Conservation (phyloP, 2,797 vertebrate genomes). For the Sebastes hubbsi region DNA sequence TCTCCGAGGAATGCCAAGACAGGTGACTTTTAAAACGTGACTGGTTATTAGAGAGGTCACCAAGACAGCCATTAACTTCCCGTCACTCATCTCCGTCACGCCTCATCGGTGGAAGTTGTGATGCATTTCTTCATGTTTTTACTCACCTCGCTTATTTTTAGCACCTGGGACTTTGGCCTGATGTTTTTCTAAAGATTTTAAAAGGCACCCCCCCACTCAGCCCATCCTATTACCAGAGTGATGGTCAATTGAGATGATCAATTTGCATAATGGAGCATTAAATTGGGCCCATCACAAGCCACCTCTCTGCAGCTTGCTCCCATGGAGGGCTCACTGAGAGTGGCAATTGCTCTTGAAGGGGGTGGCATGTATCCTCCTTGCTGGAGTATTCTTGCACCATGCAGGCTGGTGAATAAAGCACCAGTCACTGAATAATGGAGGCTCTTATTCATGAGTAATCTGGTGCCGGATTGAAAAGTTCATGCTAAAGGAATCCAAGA, state of each 20-base stretch:
- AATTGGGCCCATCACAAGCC: slow-evolving; percentile 82
- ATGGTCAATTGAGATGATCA: slow-evolving; percentile 89
- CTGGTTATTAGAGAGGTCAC: slow-evolving; percentile 59
- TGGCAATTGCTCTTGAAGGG: slow-evolving; percentile 76
- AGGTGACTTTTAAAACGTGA: slow-evolving; percentile 74
- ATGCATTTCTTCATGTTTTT: slow-evolving; percentile 70
- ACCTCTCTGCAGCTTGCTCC: slow-evolving; percentile 74
- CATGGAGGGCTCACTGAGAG: slow-evolving; percentile 68
- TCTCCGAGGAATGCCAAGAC: slow-evolving; percentile 32
- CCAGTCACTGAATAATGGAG: slow-evolving; percentile 66
- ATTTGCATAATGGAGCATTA: slow-evolving; percentile 90
- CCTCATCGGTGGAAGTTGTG: slow-evolving; percentile 66
- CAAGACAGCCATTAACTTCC: slow-evolving; percentile 64
- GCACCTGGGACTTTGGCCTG: slow-evolving; percentile 69
- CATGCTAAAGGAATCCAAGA: slow-evolving; percentile 38
- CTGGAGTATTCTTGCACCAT: slow-evolving; percentile 61
- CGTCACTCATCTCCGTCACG: slow-evolving; percentile 70
- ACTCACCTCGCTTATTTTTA: slow-evolving; percentile 73
- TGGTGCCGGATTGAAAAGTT: slow-evolving; percentile 49
- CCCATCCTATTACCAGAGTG: slow-evolving; percentile 78
- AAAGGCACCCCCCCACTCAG: slow-evolving; percentile 69
- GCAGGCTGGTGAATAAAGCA: slow-evolving; percentile 51
- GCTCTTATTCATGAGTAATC: slow-evolving; percentile 65
- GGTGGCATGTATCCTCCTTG: slow-evolving; percentile 65
- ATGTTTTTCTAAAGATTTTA: slow-evolving; percentile 75